These are phyloP conservation scores for Pangasianodon gigas DNA, from an alignment of 2,113 vertebrate genomes.

Conservation along the genomic window DNA sequence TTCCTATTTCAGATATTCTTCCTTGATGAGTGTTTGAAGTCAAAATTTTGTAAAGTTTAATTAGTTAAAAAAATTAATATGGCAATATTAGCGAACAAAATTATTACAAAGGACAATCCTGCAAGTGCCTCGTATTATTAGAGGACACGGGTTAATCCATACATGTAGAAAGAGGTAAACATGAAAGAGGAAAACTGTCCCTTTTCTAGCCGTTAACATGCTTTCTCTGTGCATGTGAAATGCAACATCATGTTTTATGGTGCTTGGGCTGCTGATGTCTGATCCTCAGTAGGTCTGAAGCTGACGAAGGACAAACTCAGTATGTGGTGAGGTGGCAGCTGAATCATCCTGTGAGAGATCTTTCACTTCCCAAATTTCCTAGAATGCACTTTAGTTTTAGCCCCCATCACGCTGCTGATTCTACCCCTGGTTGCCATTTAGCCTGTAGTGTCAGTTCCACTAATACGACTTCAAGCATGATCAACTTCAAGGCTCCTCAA, in stretches of 20 bases:
- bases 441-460: conserved; percentile 88
- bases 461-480: conserved; percentile 89
- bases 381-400: conserved; percentile 84
- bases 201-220: not conserved
- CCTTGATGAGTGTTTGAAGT: not conserved
- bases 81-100: not conserved
- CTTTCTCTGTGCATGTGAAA: conserved; percentile 61
- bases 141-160: not conserved
- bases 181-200: no score
- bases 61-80: not conserved
- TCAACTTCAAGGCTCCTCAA: conserved; percentile 88
- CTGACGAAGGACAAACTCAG: conserved; percentile 82
- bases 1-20: not conserved
- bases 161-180: not conserved
- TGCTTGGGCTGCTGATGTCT: conserved; percentile 85
- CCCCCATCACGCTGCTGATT: conserved; percentile 87
- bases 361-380: conserved; percentile 91
- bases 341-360: conserved; percentile 77
- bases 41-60: not conserved
- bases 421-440: conserved; percentile 94
- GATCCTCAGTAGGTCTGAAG: conserved; percentile 82
- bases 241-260: conserved; percentile 83
- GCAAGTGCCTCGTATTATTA: not conserved
- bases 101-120: not conserved
- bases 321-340: conserved; percentile 73